Evolutionary conservation across 2,888 invertebrate genomes (phyloP), one percentile per base, ranked within the genome.

Genomic region (Plebejus melissa): DNA sequence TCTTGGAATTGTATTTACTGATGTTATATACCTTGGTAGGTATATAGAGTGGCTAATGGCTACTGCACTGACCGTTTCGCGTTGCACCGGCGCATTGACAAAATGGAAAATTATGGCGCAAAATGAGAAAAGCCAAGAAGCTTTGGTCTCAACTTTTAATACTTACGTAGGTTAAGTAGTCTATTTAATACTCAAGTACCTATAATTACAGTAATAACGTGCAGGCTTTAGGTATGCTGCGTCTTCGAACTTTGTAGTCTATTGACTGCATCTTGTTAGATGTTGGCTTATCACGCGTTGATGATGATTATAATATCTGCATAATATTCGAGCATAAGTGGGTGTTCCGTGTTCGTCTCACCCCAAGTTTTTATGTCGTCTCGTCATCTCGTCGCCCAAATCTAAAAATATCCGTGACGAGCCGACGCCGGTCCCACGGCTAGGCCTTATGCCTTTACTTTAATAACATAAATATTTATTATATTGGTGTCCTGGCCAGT

Each of bases 331-430:
- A 50, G 2, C 72, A 50, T 72, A 54, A 28, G 54, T 54, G 77
- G 76, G 76, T 75, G 76, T 76, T 90, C 91, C 90, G 91, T 91
- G 91, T 90, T 89, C 88, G 87, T 86, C 82, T 85, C 41, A 41
- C 83, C 82, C 83, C 82, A 85, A 84, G 80, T 89, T 92, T 91
- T 91, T 92, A 87, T 86, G 79, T 77, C 80, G 86, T 82, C 87
- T 84, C 87, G 87, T 87, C 90, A 86, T 84, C 83, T 85, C 85
- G 88, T 83, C 87, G 86, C 83, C 85, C 80, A 76, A 81, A 81
- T 78, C 91, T 91, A 91, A 89, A 93, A 91, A 92, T 92, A 92
- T 83, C 87, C 84, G 83, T 93, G 93, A 92, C 89, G 91, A 85
- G 88, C 89, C 83, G 81, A 79, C 80, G 82, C 81, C 82, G 85